Evolutionary conservation across 2,888 invertebrate genomes (phyloP).

Genomic region (Allophyes oxyacanthae): DNA sequence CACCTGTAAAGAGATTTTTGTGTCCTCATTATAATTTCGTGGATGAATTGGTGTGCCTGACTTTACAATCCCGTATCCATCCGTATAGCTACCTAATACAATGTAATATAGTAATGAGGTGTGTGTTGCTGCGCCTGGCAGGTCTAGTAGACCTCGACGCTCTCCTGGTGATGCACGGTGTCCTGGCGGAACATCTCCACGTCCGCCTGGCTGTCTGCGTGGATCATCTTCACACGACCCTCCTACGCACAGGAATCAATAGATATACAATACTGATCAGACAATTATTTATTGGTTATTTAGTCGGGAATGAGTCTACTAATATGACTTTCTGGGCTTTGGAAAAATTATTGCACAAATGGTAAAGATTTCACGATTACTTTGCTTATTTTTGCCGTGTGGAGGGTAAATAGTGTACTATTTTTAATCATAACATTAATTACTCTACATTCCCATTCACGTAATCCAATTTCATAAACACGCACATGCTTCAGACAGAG

Average conservation of each 20-base stretch:
- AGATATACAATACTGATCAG: not conserved
- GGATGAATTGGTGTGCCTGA: not conserved
- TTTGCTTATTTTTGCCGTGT: too few relatives aligned
- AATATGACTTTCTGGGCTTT: too few relatives aligned
- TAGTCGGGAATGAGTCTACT: too few relatives aligned
- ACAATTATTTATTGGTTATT: too few relatives aligned
- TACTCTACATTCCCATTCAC: too few relatives aligned
- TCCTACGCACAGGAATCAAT: slow-evolving; percentile 70
- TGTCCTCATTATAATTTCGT: too few relatives aligned
- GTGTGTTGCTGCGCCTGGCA: too few relatives aligned
- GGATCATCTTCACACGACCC: slow-evolving; percentile 88
- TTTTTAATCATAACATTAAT: too few relatives aligned
- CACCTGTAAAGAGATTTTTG: too few relatives aligned
- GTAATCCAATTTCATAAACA: not conserved
- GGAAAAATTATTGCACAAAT: too few relatives aligned
- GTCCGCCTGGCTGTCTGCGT: slow-evolving; percentile 92
- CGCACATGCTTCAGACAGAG: slow-evolving; percentile 27
- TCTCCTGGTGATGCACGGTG: slow-evolving; percentile 89
- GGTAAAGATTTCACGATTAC: too few relatives aligned
- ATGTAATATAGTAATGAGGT: not conserved
- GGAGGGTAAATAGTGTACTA: too few relatives aligned
- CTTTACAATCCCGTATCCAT: not conserved
- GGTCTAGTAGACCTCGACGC: slow-evolving; percentile 84
- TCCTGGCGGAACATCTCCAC: slow-evolving; percentile 93
- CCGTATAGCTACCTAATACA: not conserved